Base-by-base conservation (phyloP, 2,113 vertebrate genomes). In the Dasyornis broadbenti region DNA sequence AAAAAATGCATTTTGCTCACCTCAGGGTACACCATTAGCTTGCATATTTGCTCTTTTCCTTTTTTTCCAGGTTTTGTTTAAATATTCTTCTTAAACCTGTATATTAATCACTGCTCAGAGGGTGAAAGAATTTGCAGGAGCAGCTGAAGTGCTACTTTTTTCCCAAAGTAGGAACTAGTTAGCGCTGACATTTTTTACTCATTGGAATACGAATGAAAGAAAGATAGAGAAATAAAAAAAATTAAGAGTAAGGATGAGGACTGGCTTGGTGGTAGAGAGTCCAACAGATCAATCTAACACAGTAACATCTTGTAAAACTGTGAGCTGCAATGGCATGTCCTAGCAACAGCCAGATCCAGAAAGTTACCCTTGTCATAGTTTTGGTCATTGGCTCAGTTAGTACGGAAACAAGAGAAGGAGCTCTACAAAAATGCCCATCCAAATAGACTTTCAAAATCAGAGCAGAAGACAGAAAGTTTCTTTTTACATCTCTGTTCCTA, bases 61-160 rank as follows among this genome's bases (percentile, higher is more conserved):
- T 96, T 96, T 91, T 95, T 90, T 57, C 56, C 87, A 93, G 69
- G 86, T 96, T 96, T 97, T 96, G 90, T 96, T 96, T 96, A 95
- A 94, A 96, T 95, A 95, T 96, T 97, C 95, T 94, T 94, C 95
- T 96, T 97, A 96, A 95, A 95, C 89, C 44, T 86, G 92, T 94
- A 96, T 94, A 96, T 96, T 96, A 97, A 96, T 97, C 97, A 97
- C 86, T 90, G 93, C 90, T 96, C 66, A 94, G 80, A 95, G 86
- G 52, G 68, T 68, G 60, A 94, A 94, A 95, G 90, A 94, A 95
- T 95, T 87, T 96, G 64, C 91, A 96, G 89, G 60, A 95, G 75
- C 72, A 87, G 65, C 86, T 97, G 92, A 95, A 96, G 91, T 71
- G 45, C 65, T 79, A 68, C 80, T 72, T 88, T 86, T 93, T 69